phyloP scores from a whole-genome alignment of 2,888 invertebrate genomes.

The Shargacucullia verbasci region DNA sequence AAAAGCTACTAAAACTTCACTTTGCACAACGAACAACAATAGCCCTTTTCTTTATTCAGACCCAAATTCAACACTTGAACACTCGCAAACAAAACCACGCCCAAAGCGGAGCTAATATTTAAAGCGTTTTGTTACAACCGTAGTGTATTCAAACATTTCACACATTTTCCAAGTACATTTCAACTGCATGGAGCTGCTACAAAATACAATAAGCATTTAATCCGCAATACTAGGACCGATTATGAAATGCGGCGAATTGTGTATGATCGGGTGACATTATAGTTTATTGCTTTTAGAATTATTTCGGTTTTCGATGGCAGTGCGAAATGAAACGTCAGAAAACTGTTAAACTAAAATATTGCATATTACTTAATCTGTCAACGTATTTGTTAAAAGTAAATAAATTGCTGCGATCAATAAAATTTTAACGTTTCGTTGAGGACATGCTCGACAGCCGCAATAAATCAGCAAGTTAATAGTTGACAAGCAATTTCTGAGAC shows the following conservation, averaged over 20 bases:
- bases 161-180: slow-evolving; percentile 19
- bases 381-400: slow-evolving; percentile 24
- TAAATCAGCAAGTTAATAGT: slow-evolving; percentile 46
- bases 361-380: slow-evolving; percentile 6
- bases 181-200: slow-evolving; percentile 11
- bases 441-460: slow-evolving; percentile 22
- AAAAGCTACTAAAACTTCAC: no score
- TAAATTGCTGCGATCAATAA: slow-evolving; percentile 18
- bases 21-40: no score
- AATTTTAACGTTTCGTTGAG: slow-evolving; percentile 31
- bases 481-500: slow-evolving; percentile 39
- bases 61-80: slow-evolving; percentile 8
- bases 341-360: slow-evolving; percentile 25
- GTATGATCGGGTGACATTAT: slow-evolving; percentile 27
- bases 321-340: slow-evolving; percentile 20
- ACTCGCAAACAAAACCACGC: slow-evolving; percentile 19
- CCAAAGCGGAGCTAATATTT: slow-evolving; percentile 13
- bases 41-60: no score
- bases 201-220: slow-evolving; percentile 37
- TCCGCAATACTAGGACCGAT: slow-evolving; percentile 33
- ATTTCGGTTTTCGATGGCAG: slow-evolving; percentile 29
- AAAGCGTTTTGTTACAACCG: not conserved
- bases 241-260: slow-evolving; percentile 40
- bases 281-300: slow-evolving; percentile 28
- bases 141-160: slow-evolving; percentile 1